Evolutionary conservation across 1,140 invertebrate genomes (phyloP).

Genomic region (Teleogryllus occipitalis): DNA sequence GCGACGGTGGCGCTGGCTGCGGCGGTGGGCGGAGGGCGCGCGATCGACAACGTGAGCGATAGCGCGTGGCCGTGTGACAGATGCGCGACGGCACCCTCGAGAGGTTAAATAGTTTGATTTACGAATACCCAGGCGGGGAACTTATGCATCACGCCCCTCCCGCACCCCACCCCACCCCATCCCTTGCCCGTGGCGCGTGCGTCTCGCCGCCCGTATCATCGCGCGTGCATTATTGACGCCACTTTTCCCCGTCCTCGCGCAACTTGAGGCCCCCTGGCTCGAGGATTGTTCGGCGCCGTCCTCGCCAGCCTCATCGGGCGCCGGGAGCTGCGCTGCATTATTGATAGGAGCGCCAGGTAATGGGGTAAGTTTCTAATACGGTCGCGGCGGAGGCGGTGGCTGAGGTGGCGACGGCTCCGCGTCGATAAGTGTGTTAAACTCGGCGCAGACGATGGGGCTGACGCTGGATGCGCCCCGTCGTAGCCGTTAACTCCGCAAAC

Average conservation of each 20-base stretch:
- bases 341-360: not conserved
- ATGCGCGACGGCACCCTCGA: not conserved
- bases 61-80: too few relatives aligned
- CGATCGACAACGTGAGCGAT: too few relatives aligned
- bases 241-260: not conserved
- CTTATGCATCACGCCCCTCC: not conserved
- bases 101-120: not conserved
- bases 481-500: too few relatives aligned
- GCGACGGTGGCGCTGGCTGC: too few relatives aligned
- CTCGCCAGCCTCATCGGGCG: not conserved
- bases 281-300: not conserved
- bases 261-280: not conserved
- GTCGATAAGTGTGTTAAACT: not conserved
- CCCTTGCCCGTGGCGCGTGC: not conserved
- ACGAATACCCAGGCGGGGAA: not conserved
- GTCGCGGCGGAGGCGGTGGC: not conserved
- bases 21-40: too few relatives aligned
- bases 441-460: not conserved
- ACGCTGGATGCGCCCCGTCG: too few relatives aligned
- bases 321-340: not conserved
- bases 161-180: too few relatives aligned
- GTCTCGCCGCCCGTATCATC: not conserved
- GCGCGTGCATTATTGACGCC: not conserved
- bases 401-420: too few relatives aligned
- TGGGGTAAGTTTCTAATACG: conserved; percentile 4